Base-by-base conservation (phyloP, 2,888 invertebrate genomes). In the Eulithis prunata region DNA sequence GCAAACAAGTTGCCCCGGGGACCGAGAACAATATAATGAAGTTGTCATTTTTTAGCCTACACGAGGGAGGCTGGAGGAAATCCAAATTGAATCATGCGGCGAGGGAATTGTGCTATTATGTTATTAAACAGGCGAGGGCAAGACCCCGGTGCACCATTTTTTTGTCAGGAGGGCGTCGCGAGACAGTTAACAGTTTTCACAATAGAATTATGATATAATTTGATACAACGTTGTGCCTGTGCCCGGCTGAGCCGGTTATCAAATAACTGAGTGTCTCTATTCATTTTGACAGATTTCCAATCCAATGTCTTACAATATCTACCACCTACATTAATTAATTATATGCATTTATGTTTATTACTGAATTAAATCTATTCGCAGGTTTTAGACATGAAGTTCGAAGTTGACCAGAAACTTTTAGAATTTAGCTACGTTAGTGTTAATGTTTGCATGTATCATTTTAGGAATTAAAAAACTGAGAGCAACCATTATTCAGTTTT, bases 61-160 rank as follows among this genome's bases (percentile, higher is more conserved):
- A 85, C 87, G 80, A 81, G 91, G 92, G 91, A 91, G 89, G 91
- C 90, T 91, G 91, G 88, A 92, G 92, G 90, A 94, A 94, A 94
- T 94, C 94, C 93, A 94, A 94, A 95, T 94, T 94, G 94, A 94
- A 95, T 94, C 93, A 94, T 94, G 94, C 91, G 93, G 93, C 94
- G 93, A 92, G 94, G 93, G 93, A 94, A 94, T 94, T 94, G 94
- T 94, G 94, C 94, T 94, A 94, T 94, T 94, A 94, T 94, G 94
- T 94, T 94, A 94, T 94, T 94, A 94, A 94, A 93, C 91, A 93
- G 91, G 83, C 88, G 87, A 91, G 94, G 94, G 94, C 94, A 94
- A 91, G 94, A 89, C 91, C 92, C 91, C 85, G 92, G 79, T 83
- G 83, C 76, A 84, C 84, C 83, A 85, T 86, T 89, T 91, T 92